A percentile compares a stretch with the other conserved stretches of the same genome.
Conservation (phyloP, 1,140 invertebrate species). For the Drosophila ananassae region DNA sequence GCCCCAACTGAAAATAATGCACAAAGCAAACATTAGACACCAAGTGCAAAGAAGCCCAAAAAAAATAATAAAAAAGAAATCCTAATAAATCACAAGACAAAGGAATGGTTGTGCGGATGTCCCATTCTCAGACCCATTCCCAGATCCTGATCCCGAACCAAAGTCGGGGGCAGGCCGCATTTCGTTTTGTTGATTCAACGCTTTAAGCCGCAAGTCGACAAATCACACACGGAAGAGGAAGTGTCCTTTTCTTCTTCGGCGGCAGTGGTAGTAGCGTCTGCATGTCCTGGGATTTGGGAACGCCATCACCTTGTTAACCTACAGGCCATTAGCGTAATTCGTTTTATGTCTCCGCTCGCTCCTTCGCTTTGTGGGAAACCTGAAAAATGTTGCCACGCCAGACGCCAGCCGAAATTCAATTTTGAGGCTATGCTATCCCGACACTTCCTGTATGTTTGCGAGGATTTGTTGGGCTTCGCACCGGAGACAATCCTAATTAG, state of each 20-base stretch:
- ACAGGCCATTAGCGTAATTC: slow-evolving; percentile 70
- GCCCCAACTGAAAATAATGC: slow-evolving; percentile 32
- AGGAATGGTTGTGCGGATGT: slow-evolving; percentile 34
- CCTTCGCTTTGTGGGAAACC: slow-evolving; percentile 35
- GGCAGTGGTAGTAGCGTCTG: slow-evolving; percentile 17
- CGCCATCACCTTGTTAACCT: slow-evolving; percentile 69
- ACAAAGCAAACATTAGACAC: slow-evolving; percentile 45
- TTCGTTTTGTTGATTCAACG: slow-evolving; percentile 16
- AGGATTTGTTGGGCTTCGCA: slow-evolving; percentile 26
- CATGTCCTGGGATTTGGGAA: slow-evolving; percentile 55
- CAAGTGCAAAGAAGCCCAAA: slow-evolving; percentile 11
- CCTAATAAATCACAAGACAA: slow-evolving; percentile 59
- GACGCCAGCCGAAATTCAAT: slow-evolving; percentile 50
- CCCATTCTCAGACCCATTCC: background rate
- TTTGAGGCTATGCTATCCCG: slow-evolving; percentile 42
- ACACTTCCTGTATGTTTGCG: slow-evolving; percentile 44
- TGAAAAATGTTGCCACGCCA: slow-evolving; percentile 54
- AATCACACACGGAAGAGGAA: slow-evolving; percentile 46
- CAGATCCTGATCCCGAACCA: slow-evolving; percentile 15
- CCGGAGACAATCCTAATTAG: slow-evolving; percentile 45
- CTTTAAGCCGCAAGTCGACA: slow-evolving; percentile 45
- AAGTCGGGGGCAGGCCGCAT: background rate
- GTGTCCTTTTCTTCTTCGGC: slow-evolving; percentile 7
- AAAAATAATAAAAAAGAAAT: slow-evolving; percentile 35
- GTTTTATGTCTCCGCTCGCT: slow-evolving; percentile 51